Evolutionary conservation across 2,797 vertebrate species (phyloP), one percentile per base, ranked within the genome.

Genomic region (Gallinago stenura): DNA sequence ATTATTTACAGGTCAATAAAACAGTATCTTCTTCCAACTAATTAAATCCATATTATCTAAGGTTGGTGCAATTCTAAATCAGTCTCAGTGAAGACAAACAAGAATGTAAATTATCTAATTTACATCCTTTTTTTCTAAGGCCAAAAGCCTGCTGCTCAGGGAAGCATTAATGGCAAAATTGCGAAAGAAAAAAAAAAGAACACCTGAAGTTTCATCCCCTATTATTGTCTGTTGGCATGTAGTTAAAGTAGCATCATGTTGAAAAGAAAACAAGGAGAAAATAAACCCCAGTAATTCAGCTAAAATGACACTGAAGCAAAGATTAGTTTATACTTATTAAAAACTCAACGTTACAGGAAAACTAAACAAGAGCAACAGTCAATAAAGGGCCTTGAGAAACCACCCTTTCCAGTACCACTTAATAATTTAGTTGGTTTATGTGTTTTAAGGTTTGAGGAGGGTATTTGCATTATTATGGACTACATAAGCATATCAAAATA

Each of bases 61-160:
- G 91, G 89, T 64, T 79, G 83, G 71, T 93, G 54, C 65, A 89
- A 93, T 97, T 98, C 95, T 96, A 90, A 96, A 88, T 96, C 66
- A 91, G 83, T 83, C 87, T 89, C 70, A 77, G 35, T 87, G 93
- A 97, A 97, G 95, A 97, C 90, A 91, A 97, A 91, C 90, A 97
- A 79, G 92, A 96, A 97, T 86, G 95, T 90, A 89, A 97, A 97
- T 97, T 95, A 96, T 94, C 93, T 97, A 90, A 97, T 95, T 97
- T 89, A 96, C 43, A 76, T 48, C 33, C 43, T 82, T 83, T 97
- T 97, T 97, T 94, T 71, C 94, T 96, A 97, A 95, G 92, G 85
- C 72, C 45, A 90, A 94, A 93, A 43, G 66, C 81, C 83, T 87
- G 89, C 89, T 93, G 90, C 65, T 97, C 86, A 57, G 61, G 56